Conservation (phyloP, 2,113 vertebrate species). For the Hyaena hyaena region DNA sequence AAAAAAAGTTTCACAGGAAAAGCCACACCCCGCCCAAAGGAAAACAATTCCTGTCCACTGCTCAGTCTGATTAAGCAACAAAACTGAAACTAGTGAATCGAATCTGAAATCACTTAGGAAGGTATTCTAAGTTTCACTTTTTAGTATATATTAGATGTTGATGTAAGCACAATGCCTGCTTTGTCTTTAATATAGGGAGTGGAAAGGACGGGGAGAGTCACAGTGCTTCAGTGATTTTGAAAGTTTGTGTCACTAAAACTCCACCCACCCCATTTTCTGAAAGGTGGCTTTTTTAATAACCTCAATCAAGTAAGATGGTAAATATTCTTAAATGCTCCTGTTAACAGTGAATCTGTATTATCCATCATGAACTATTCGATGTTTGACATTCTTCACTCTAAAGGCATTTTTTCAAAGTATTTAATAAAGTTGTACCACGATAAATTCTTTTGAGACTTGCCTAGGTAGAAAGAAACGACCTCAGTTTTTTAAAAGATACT, state of each 20-base stretch:
- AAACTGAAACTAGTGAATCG: background rate
- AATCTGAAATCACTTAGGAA: background rate
- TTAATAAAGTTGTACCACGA: background rate
- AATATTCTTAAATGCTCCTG: background rate
- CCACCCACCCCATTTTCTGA: background rate
- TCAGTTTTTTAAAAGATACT: background rate
- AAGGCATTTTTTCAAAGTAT: background rate
- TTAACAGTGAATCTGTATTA: background rate
- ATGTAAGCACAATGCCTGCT: background rate
- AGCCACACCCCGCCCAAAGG: slow-evolving; percentile 23
- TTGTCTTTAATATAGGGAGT: slow-evolving; percentile 4
- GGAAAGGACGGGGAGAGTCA: background rate
- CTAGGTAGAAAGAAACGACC: background rate
- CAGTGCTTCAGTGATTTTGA: background rate
- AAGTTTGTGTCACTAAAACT: background rate
- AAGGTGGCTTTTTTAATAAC: background rate
- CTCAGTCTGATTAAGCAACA: background rate
- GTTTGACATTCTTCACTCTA: background rate
- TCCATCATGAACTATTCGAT: background rate
- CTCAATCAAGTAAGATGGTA: background rate
- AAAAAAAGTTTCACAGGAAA: slow-evolving; percentile 52
- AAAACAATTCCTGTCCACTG: slow-evolving; percentile 26
- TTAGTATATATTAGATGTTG: background rate
- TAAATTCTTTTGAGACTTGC: slow-evolving; percentile 10
- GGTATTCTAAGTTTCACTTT: slow-evolving; percentile 32